Evolutionary conservation across 37 sponge, comb jelly and placozoan species (phyloP).

Genomic region (Crambe crambe): DNA sequence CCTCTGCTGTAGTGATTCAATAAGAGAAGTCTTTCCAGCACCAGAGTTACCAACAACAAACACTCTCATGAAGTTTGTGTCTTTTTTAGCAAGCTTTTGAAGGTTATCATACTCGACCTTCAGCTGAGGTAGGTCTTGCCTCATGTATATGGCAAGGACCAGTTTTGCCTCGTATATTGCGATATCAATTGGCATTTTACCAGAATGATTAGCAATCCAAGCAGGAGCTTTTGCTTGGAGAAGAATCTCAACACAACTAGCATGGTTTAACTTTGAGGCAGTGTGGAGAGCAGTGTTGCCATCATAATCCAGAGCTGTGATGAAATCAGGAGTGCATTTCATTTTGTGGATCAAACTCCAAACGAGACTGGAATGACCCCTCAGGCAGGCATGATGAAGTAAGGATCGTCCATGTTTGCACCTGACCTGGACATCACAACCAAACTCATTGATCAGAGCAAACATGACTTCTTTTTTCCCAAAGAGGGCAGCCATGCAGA

Average conservation of each 20-base stretch:
- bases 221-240: conserved; percentile 9
- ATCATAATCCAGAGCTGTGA: not conserved
- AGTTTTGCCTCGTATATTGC: not conserved
- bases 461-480: no score
- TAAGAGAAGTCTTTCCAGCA: conserved; percentile 58
- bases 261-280: not conserved
- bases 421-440: no score
- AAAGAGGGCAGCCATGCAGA: no score
- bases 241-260: not conserved
- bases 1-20: conserved; percentile 32
- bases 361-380: no score
- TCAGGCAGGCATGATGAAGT: no score
- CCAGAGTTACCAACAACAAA: conserved; percentile 45
- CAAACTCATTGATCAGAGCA: no score
- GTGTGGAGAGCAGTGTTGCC: conserved; percentile 20
- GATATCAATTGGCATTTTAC: conserved; percentile 11
- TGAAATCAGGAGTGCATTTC: no score
- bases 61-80: not conserved
- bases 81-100: not conserved
- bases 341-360: no score
- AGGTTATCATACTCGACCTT: not conserved
- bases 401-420: no score
- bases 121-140: not conserved
- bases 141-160: not conserved
- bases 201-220: conserved; percentile 4